A percentile compares a stretch with the other conserved stretches of the same genome.
These are phyloP conservation scores for Clostera curtula DNA, from an alignment of 2,888 invertebrate species.

Conservation along the genomic window DNA sequence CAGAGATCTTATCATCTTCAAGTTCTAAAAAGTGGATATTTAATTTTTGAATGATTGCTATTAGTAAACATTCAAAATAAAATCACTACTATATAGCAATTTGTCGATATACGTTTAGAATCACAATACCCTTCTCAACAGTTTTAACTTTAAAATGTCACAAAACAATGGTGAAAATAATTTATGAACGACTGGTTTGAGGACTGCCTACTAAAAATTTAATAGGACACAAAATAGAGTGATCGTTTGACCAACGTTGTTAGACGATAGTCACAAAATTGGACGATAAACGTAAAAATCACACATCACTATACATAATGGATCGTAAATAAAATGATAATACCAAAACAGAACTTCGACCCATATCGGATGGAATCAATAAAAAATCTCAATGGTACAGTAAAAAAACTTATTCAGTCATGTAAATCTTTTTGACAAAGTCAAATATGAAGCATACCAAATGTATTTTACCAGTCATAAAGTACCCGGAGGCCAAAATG, in stretches of 20 bases:
- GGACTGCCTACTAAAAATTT: background rate
- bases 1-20: too few species aligned
- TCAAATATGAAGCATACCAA: slow-evolving; percentile 23
- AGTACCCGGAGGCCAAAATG: background rate
- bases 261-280: slow-evolving; percentile 13
- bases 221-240: background rate
- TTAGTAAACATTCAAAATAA: too few species aligned
- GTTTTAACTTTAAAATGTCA: too few species aligned
- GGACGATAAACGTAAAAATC: slow-evolving; percentile 21
- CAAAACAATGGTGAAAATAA: too few species aligned
- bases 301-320: slow-evolving; percentile 24
- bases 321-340: slow-evolving; percentile 25
- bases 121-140: too few species aligned
- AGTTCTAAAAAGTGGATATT: too few species aligned
- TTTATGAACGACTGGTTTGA: too few species aligned
- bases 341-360: slow-evolving; percentile 24
- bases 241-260: slow-evolving; percentile 3
- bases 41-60: too few species aligned
- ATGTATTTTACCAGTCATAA: slow-evolving; percentile 18
- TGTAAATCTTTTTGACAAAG: slow-evolving; percentile 45
- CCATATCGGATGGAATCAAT: slow-evolving; percentile 22
- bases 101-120: too few species aligned
- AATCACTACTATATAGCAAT: too few species aligned
- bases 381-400: slow-evolving; percentile 26
- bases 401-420: slow-evolving; percentile 41